Evolutionary conservation across 2,888 invertebrate genomes (phyloP).

Genomic region (Hydrotaea diabolus): DNA sequence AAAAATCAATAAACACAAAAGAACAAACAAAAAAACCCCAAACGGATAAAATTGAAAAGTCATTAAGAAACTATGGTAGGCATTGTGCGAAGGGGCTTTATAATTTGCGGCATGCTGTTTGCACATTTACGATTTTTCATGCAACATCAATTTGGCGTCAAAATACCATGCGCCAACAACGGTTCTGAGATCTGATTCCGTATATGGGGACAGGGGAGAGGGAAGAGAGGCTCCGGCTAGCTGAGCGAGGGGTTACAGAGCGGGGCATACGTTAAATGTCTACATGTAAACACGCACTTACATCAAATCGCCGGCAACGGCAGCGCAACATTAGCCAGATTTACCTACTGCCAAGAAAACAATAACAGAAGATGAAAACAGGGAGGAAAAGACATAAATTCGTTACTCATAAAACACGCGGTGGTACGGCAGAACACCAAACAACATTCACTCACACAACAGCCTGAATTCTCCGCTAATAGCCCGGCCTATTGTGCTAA

Average conservation of each 20-base stretch:
- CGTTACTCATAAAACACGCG: conserved; percentile 15
- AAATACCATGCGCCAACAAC: conserved; percentile 38
- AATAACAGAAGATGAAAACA: too few species aligned
- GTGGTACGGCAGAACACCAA: background rate
- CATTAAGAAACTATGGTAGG: background rate
- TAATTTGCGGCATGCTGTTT: conserved; percentile 59
- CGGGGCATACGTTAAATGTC: conserved; percentile 29
- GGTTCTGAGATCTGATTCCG: background rate
- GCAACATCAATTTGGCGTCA: conserved; percentile 57
- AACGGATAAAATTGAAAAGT: conserved; percentile 6
- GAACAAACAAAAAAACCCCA: too few species aligned
- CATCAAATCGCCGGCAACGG: background rate
- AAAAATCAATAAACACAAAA: too few species aligned
- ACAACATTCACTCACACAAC: conserved; percentile 4
- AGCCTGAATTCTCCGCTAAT: conserved; percentile 22
- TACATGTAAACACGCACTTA: conserved; percentile 43
- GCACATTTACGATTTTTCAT: conserved; percentile 55
- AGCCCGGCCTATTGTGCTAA: background rate
- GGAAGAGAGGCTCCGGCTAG: too few species aligned
- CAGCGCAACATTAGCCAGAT: conserved; percentile 1
- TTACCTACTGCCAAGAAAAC: background rate
- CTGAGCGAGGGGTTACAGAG: too few species aligned
- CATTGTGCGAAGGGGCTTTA: conserved; percentile 4
- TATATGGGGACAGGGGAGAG: too few species aligned
- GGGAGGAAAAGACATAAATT: background rate